Evolutionary conservation across 2,888 invertebrate species (phyloP).

Genomic region (Leptopilina drosophilae): DNA sequence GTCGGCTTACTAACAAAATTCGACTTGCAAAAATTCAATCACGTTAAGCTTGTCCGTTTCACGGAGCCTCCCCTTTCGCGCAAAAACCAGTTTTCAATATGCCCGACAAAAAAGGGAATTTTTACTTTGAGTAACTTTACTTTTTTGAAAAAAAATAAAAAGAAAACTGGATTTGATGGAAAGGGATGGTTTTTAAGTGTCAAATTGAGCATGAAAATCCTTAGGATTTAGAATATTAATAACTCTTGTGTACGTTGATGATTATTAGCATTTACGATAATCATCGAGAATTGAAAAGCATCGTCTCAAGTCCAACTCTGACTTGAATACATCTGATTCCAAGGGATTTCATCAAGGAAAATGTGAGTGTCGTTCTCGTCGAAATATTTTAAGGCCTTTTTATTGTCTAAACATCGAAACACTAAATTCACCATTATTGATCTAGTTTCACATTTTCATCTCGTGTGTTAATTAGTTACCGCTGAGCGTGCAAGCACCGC

Average conservation of each 20-base stretch:
- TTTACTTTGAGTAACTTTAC: background rate
- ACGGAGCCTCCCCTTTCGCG: background rate
- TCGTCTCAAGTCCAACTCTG: background rate
- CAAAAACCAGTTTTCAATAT: conserved; percentile 3
- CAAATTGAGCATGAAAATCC: conserved; percentile 40
- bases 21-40: conserved; percentile 35
- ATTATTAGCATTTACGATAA: conserved; percentile 26
- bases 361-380: conserved; percentile 38
- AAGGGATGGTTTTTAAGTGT: conserved; percentile 29
- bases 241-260: conserved; percentile 25
- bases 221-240: conserved; percentile 39
- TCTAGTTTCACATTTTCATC: conserved; percentile 58
- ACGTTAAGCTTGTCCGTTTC: conserved; percentile 36
- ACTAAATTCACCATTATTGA: background rate
- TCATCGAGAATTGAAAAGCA: conserved; percentile 28
- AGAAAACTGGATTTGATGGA: conserved; percentile 18
- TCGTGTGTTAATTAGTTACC: conserved; percentile 73
- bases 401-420: background rate
- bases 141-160: background rate
- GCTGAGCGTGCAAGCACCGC: conserved; percentile 72
- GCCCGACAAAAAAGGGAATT: no score
- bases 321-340: conserved; percentile 25
- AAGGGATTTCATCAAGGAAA: conserved; percentile 35
- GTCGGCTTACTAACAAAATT: conserved; percentile 57
- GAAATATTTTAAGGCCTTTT: background rate